Percentiles rank a stretch among this genome's conserved stretches.
phyloP scores from a whole-genome alignment of 1,140 invertebrate genomes.

The Oncopodura yosiiana region DNA sequence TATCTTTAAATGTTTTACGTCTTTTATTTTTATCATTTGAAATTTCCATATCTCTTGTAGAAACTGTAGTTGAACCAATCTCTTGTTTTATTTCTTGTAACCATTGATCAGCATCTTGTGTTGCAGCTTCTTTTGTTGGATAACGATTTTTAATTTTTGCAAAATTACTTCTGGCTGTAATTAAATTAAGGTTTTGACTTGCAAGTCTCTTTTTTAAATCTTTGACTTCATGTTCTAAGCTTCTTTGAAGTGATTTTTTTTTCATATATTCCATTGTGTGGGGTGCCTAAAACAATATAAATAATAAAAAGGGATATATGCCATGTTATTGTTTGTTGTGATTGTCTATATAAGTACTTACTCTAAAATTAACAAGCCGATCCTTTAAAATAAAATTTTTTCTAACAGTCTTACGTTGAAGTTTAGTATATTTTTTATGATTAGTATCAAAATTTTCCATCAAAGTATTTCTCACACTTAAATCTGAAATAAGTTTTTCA shows the following conservation, averaged over 20 bases:
- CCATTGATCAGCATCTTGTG: too few relatives aligned
- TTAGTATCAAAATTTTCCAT: not conserved
- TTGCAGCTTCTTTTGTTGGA: too few relatives aligned
- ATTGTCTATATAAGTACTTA: not conserved
- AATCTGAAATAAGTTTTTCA: not conserved
- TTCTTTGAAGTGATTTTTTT: constrained; percentile 6
- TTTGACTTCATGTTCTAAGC: not conserved
- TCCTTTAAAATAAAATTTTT: constrained; percentile 9
- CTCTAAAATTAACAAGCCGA: constrained; percentile 1
- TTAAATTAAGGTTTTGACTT: too few relatives aligned
- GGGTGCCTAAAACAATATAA: constrained; percentile 1
- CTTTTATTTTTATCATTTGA: too few relatives aligned
- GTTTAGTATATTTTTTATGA: constrained; percentile 6
- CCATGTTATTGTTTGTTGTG: not conserved
- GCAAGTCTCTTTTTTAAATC: too few relatives aligned
- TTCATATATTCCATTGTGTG: constrained; percentile 17
- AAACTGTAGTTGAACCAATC: too few relatives aligned
- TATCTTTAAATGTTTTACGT: too few relatives aligned
- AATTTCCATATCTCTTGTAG: too few relatives aligned
- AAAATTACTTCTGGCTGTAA: too few relatives aligned
- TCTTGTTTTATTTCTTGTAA: too few relatives aligned
- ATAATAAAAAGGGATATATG: not conserved
- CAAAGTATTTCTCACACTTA: constrained; percentile 2
- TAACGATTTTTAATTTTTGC: too few relatives aligned
- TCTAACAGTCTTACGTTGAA: not conserved